phyloP scores from a whole-genome alignment of 2,113 vertebrate genomes.

The Pygoscelis antarcticus region DNA sequence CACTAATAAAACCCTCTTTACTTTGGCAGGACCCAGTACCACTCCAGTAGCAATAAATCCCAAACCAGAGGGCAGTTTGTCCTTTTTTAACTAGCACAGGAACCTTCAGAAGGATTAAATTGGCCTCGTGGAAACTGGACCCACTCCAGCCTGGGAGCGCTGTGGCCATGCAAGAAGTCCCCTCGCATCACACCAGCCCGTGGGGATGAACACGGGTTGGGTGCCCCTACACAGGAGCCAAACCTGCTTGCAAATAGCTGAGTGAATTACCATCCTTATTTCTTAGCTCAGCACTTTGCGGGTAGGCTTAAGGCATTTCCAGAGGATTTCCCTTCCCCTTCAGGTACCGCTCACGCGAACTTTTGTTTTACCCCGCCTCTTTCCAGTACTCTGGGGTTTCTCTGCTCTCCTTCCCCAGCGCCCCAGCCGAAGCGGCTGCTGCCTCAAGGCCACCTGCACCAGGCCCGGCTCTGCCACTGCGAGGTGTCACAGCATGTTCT shows the following conservation, averaged over 20 bases:
- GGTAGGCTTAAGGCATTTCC: conserved; percentile 13
- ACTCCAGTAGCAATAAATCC: background rate
- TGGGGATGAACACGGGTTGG: rapidly evolving
- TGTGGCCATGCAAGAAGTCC: background rate
- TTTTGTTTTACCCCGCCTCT: background rate
- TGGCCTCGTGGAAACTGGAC: background rate
- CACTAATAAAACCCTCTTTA: background rate
- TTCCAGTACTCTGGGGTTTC: background rate
- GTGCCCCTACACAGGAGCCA: background rate
- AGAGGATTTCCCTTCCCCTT: conserved; percentile 34
- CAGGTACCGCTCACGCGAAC: background rate
- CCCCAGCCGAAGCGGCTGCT: background rate
- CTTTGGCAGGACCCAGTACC: background rate
- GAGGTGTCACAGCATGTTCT: background rate
- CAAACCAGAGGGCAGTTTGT: background rate
- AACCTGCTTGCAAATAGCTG: background rate
- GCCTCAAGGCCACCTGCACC: background rate
- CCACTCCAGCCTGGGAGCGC: background rate
- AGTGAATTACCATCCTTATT: background rate
- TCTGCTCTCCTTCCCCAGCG: background rate
- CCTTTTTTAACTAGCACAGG: background rate
- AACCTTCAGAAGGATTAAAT: background rate
- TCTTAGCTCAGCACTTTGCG: conserved; percentile 22
- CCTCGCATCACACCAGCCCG: background rate
- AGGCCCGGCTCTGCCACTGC: background rate